Evolutionary conservation across 2,797 vertebrate species (phyloP).

Genomic region (Sebastes reedi): DNA sequence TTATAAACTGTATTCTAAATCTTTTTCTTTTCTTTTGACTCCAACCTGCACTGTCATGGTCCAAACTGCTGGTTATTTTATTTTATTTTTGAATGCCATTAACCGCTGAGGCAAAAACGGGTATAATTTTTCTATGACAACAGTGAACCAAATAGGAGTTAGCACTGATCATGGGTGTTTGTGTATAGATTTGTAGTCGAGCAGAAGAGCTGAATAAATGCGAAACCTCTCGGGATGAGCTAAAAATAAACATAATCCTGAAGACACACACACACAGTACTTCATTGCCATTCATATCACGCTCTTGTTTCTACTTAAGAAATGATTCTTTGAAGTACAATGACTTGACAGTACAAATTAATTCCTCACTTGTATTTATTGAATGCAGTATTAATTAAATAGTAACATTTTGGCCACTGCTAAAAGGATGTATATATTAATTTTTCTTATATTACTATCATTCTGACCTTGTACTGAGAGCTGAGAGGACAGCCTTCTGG

Average conservation of each 20-base stretch:
- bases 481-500: slow-evolving; percentile 49
- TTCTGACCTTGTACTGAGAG: slow-evolving; percentile 57
- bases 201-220: slow-evolving; percentile 68
- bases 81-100: slow-evolving; percentile 42
- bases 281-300: slow-evolving; percentile 64
- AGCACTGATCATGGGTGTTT: slow-evolving; percentile 64
- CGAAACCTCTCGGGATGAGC: slow-evolving; percentile 67
- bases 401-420: slow-evolving; percentile 52
- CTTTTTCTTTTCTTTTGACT: slow-evolving; percentile 3
- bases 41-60: slow-evolving; percentile 45
- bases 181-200: slow-evolving; percentile 74
- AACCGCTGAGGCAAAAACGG: slow-evolving; percentile 70
- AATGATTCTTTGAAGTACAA: slow-evolving; percentile 63
- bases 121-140: slow-evolving; percentile 74
- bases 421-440: slow-evolving; percentile 60
- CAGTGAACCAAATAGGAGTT: slow-evolving; percentile 74
- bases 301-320: slow-evolving; percentile 58
- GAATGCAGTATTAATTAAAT: slow-evolving; percentile 62
- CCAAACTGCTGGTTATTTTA: slow-evolving; percentile 51
- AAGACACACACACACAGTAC: slow-evolving; percentile 41
- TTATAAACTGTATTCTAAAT: slow-evolving; percentile 25
- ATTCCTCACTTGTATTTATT: slow-evolving; percentile 73
- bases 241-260: slow-evolving; percentile 73
- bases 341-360: slow-evolving; percentile 58
- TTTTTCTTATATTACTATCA: slow-evolving; percentile 47